Conservation (phyloP, 2,113 vertebrate species). For the Pollimyrus isidori region DNA sequence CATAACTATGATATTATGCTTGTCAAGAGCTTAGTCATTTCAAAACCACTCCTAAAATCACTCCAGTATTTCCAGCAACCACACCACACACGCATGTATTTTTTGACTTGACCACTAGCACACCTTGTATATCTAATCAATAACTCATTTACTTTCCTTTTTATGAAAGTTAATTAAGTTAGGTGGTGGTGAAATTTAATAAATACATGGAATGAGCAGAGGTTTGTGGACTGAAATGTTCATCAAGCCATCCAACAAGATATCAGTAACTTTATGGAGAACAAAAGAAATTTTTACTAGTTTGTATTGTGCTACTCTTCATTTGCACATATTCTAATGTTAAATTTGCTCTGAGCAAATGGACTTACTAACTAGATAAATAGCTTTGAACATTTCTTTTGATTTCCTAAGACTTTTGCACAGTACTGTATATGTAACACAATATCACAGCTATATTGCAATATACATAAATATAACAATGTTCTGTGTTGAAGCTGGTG, state of each 20-base stretch:
- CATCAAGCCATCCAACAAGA: not conserved
- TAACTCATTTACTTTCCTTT: not conserved
- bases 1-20: not conserved
- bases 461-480: not conserved
- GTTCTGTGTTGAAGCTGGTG: not conserved
- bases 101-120: no score
- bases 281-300: not conserved
- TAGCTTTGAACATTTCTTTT: not conserved
- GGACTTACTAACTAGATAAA: not conserved
- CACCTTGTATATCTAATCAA: not conserved
- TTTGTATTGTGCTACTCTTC: not conserved
- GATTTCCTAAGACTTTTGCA: not conserved
- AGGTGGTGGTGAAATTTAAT: not conserved
- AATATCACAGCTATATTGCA: not conserved
- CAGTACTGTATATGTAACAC: not conserved
- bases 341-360: not conserved
- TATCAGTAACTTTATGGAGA: not conserved
- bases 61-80: not conserved
- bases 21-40: not conserved
- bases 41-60: not conserved
- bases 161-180: not conserved
- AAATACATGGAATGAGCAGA: not conserved
- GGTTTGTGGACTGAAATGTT: not conserved
- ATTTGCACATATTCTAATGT: not conserved
- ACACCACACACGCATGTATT: not conserved